A percentile compares a stretch with the other conserved stretches of the same genome.
phyloP scores from a whole-genome alignment of 1,140 invertebrate species.

The Marisa cornuarietis region DNA sequence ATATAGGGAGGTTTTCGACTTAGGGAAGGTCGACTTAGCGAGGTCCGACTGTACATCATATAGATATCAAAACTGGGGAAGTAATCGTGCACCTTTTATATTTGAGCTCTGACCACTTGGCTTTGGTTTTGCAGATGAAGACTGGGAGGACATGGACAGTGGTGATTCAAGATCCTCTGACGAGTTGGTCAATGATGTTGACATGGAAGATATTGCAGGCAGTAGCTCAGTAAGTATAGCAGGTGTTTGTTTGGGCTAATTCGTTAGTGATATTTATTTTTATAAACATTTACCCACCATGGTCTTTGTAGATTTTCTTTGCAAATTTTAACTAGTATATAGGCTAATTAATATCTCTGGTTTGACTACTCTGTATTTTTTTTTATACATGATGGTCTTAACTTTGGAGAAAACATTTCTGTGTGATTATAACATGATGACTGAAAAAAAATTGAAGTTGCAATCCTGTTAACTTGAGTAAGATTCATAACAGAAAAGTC shows the following conservation, averaged over 20 bases:
- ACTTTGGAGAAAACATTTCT: neutral
- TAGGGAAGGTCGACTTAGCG: too few relatives aligned
- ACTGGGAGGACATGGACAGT: constrained; percentile 66
- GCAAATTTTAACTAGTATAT: too few relatives aligned
- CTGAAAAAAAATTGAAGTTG: neutral
- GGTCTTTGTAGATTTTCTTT: too few relatives aligned
- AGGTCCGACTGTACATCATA: constrained; percentile 20
- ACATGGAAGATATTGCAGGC: constrained; percentile 42
- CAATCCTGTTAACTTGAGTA: neutral
- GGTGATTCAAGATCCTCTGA: constrained; percentile 53
- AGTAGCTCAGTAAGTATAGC: constrained; percentile 11
- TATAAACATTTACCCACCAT: too few relatives aligned
- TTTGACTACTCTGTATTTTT: too few relatives aligned
- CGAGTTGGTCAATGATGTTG: constrained; percentile 42
- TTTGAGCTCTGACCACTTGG: neutral
- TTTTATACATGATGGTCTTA: neutral
- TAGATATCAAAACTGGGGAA: neutral
- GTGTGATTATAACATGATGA: neutral
- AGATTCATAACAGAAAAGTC: neutral
- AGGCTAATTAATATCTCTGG: too few relatives aligned
- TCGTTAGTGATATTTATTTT: too few relatives aligned
- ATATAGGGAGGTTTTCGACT: too few relatives aligned
- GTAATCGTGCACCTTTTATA: constrained; percentile 4
- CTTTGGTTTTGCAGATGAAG: constrained; percentile 57
- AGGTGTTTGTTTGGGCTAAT: neutral